Percentiles rank a stretch among this genome's conserved stretches.
phyloP scores from a whole-genome alignment of 1,140 invertebrate genomes.

The Drosophila mauritiana region DNA sequence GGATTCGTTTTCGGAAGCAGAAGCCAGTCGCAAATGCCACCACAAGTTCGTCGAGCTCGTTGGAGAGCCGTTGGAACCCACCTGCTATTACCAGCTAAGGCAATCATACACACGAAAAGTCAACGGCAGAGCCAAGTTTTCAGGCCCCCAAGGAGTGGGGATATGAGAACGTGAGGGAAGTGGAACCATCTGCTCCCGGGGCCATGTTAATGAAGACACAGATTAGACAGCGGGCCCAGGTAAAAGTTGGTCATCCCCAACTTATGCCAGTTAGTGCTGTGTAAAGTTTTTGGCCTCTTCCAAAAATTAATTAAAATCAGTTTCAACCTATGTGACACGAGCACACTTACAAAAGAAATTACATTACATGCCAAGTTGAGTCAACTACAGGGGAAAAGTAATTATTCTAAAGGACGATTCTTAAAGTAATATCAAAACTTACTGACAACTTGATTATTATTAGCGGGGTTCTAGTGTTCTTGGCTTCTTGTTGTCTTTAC shows the following conservation, averaged over 20 bases:
- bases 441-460: neutral
- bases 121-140: conserved; percentile 15
- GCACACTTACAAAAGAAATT: conserved; percentile 25
- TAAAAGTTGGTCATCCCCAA: conserved; percentile 70
- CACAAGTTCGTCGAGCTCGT: conserved; percentile 26
- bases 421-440: neutral
- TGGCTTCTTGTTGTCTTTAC: no score
- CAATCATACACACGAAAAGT: conserved; percentile 29
- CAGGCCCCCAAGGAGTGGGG: neutral
- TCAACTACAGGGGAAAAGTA: conserved; percentile 16
- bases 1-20: conserved; percentile 1
- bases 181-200: conserved; percentile 29
- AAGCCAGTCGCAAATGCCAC: conserved; percentile 16
- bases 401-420: neutral
- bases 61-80: conserved; percentile 10
- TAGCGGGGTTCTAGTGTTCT: neutral
- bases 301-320: conserved; percentile 77
- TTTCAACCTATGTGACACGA: conserved; percentile 61
- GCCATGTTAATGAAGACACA: conserved; percentile 58
- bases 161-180: neutral
- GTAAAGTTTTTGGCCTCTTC: conserved; percentile 55
- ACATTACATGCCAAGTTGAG: conserved; percentile 39
- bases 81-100: conserved; percentile 3
- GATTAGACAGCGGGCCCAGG: conserved; percentile 32
- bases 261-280: conserved; percentile 44